Percentiles rank a stretch among this genome's conserved stretches.
These are phyloP conservation scores for Ommatoiulus sabulosus DNA, from an alignment of 2,888 invertebrate species.

Conservation along the genomic window DNA sequence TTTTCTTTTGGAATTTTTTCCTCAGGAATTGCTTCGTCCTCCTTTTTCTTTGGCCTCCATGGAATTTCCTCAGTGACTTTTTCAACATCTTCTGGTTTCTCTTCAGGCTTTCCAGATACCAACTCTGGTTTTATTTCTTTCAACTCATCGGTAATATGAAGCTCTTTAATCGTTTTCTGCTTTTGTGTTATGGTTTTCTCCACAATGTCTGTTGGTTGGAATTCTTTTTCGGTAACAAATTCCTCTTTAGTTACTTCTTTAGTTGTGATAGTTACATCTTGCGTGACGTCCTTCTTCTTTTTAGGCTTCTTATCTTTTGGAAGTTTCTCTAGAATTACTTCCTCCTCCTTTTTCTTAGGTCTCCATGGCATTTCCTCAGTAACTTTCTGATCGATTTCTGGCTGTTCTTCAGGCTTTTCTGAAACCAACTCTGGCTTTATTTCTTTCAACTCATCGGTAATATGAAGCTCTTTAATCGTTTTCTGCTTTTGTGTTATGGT, in stretches of 20 bases:
- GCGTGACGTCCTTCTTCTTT: slow-evolving; percentile 41
- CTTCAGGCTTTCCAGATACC: slow-evolving; percentile 3
- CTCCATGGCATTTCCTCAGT: neutral
- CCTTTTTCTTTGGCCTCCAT: neutral
- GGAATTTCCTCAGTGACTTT: neutral
- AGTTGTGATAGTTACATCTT: slow-evolving; percentile 18
- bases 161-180: neutral
- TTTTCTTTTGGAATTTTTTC: neutral
- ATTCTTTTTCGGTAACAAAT: slow-evolving; percentile 29
- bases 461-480: neutral
- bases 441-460: slow-evolving; percentile 34
- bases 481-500: slow-evolving; percentile 28
- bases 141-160: neutral
- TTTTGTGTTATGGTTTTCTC: slow-evolving; percentile 13
- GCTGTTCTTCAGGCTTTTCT: neutral
- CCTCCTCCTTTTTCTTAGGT: slow-evolving; percentile 14
- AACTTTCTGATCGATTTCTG: neutral
- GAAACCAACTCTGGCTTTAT: neutral
- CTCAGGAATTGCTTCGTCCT: neutral
- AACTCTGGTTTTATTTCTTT: slow-evolving; percentile 2
- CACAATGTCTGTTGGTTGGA: neutral
- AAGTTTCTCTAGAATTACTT: neutral
- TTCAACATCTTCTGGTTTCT: neutral
- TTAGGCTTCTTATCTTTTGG: slow-evolving; percentile 37
- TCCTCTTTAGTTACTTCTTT: slow-evolving; percentile 13